phyloP scores from a whole-genome alignment of 2,797 vertebrate species.

The Bovichtus diacanthus region DNA sequence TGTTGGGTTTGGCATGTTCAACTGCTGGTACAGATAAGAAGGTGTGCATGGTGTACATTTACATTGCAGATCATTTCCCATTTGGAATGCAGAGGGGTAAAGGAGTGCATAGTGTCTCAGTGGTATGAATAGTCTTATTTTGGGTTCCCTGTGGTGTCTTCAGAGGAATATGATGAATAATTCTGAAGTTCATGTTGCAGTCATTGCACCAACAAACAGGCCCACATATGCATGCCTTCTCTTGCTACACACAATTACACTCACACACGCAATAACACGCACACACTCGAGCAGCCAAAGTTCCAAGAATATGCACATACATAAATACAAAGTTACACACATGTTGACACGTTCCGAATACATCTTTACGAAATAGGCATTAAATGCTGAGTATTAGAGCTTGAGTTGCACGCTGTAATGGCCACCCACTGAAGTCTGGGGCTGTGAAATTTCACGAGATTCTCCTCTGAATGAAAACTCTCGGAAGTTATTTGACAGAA shows the following conservation, averaged over 20 bases:
- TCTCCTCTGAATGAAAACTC: constrained; percentile 62
- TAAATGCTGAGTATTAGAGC: constrained; percentile 49
- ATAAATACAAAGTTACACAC: constrained; percentile 61
- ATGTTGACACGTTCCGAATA: constrained; percentile 60
- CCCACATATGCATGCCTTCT: constrained; percentile 18
- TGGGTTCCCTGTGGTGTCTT: constrained; percentile 56
- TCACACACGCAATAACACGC: neutral
- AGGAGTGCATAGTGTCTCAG: constrained; percentile 42
- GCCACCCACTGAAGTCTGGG: constrained; percentile 57
- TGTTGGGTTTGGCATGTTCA: constrained; percentile 18
- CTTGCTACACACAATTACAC: neutral
- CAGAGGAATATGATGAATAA: constrained; percentile 69
- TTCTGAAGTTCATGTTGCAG: constrained; percentile 71
- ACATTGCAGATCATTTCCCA: constrained; percentile 43
- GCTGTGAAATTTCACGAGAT: constrained; percentile 69
- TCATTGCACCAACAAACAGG: constrained; percentile 61
- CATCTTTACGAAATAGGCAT: constrained; percentile 56
- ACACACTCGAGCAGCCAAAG: constrained; percentile 17
- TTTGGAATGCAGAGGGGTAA: constrained; percentile 47
- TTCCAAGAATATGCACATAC: constrained; percentile 57
- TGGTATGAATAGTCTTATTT: constrained; percentile 64
- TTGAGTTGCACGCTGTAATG: constrained; percentile 48
- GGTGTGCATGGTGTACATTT: constrained; percentile 28
- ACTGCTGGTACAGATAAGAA: constrained; percentile 23
- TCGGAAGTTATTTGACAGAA: constrained; percentile 63